Conservation (phyloP, 2,113 vertebrate genomes). For the Neogobius melanostomus region DNA sequence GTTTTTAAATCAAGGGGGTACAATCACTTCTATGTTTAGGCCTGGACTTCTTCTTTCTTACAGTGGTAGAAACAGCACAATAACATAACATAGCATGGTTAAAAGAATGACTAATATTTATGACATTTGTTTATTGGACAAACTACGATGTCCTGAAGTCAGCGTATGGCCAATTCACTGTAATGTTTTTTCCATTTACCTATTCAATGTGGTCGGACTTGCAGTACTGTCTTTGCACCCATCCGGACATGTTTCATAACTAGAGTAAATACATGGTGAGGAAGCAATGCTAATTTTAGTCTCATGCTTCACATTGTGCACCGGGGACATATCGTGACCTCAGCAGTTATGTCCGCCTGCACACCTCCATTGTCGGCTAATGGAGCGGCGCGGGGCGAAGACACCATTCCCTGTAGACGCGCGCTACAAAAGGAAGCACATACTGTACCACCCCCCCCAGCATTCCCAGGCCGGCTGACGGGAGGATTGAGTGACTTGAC, state of each 20-base stretch:
- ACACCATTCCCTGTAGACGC: not conserved
- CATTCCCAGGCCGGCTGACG: slow-evolving; percentile 6
- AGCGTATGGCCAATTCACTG: too few species aligned
- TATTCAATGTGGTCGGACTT: not conserved
- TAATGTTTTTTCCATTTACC: too few species aligned
- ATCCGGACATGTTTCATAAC: not conserved
- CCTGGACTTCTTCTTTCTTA: too few species aligned
- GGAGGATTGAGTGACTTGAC: slow-evolving; percentile 24
- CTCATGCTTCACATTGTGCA: slow-evolving; percentile 21
- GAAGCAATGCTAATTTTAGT: not conserved
- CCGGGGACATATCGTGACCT: slow-evolving; percentile 1
- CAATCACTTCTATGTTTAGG: too few species aligned
- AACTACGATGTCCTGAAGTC: too few species aligned
- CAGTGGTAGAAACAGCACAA: too few species aligned
- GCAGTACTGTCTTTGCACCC: not conserved
- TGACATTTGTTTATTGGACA: too few species aligned
- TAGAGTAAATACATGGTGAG: not conserved
- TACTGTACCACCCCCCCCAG: not conserved
- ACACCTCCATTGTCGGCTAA: slow-evolving; percentile 36
- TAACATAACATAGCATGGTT: not conserved
- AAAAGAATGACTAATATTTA: too few species aligned
- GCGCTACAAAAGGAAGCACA: slow-evolving; percentile 8
- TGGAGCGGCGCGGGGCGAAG: slow-evolving; percentile 24
- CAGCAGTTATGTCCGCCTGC: slow-evolving; percentile 9
- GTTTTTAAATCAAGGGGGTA: too few species aligned